Conservation (phyloP, 2,113 vertebrate genomes). For the Myxocyprinus asiaticus region DNA sequence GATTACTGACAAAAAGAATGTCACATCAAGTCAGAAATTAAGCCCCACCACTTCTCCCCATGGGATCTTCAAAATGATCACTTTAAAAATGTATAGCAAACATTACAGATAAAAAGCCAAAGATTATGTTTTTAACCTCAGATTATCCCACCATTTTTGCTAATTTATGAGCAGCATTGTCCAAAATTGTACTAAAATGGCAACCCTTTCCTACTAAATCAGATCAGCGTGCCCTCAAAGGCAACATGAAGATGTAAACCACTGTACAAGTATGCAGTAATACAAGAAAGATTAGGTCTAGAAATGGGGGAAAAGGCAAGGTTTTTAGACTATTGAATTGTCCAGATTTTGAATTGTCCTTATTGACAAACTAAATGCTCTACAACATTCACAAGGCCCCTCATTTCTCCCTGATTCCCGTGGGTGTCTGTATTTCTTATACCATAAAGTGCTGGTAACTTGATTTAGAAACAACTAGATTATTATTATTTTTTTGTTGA, state of each 20-base stretch:
- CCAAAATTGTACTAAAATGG: not conserved
- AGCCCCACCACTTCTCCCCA: not conserved
- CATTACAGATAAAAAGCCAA: slow-evolving; percentile 23
- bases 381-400: slow-evolving; percentile 1
- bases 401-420: not conserved
- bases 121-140: not conserved
- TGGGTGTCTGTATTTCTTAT: slow-evolving; percentile 49
- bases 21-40: slow-evolving; percentile 76
- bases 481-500: slow-evolving; percentile 3
- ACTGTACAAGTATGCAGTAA: too few relatives aligned
- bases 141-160: not conserved
- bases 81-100: not conserved
- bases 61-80: not conserved
- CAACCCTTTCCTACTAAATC: too few relatives aligned
- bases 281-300: too few relatives aligned
- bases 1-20: slow-evolving; percentile 71
- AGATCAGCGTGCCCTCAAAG: too few relatives aligned
- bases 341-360: not conserved
- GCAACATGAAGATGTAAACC: too few relatives aligned
- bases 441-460: slow-evolving; percentile 67
- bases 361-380: not conserved
- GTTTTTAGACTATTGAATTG: too few relatives aligned
- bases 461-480: slow-evolving; percentile 52
- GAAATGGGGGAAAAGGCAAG: too few relatives aligned
- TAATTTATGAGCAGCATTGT: not conserved